Conservation (phyloP, 2,113 vertebrate genomes). For the Hiodon alosoides region DNA sequence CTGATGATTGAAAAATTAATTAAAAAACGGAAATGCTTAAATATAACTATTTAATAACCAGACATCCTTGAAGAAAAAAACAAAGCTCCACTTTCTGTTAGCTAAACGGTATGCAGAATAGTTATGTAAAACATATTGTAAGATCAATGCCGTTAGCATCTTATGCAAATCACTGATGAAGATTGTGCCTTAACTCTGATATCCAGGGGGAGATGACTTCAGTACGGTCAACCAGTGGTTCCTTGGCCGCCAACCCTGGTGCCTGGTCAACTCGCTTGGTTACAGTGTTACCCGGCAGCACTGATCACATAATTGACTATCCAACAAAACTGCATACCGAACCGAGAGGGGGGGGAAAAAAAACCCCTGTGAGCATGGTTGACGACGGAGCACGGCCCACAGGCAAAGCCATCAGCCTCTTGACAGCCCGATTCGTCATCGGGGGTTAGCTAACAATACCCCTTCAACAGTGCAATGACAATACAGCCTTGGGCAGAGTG, state of each 20-base stretch:
- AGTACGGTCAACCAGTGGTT: background rate
- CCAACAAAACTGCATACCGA: slow-evolving; percentile 20
- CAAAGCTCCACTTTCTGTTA: too few species aligned
- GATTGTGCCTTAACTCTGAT: too few species aligned
- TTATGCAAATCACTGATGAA: too few species aligned
- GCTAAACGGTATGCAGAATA: too few species aligned
- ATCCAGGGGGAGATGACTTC: too few species aligned
- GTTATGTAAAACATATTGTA: too few species aligned
- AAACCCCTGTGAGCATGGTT: slow-evolving; percentile 43
- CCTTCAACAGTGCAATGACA: slow-evolving; percentile 19
- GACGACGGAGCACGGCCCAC: slow-evolving; percentile 20
- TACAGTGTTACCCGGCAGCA: slow-evolving; percentile 15
- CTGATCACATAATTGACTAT: slow-evolving; percentile 24
- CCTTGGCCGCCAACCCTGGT: slow-evolving; percentile 32
- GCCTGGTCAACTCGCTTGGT: slow-evolving; percentile 31
- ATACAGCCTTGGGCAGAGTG: slow-evolving; percentile 23
- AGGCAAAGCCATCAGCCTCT: slow-evolving; percentile 37
- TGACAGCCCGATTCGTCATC: slow-evolving; percentile 28
- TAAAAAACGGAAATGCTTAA: background rate
- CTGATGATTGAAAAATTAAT: slow-evolving; percentile 3
- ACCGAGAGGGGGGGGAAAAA: slow-evolving; percentile 13
- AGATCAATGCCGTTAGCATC: too few species aligned
- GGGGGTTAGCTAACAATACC: slow-evolving; percentile 7
- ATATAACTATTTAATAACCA: too few species aligned
- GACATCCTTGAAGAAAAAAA: too few species aligned